These are phyloP conservation scores for Odontamblyopus lacepedii DNA, from an alignment of 2,797 vertebrate genomes.

Conservation along the genomic window DNA sequence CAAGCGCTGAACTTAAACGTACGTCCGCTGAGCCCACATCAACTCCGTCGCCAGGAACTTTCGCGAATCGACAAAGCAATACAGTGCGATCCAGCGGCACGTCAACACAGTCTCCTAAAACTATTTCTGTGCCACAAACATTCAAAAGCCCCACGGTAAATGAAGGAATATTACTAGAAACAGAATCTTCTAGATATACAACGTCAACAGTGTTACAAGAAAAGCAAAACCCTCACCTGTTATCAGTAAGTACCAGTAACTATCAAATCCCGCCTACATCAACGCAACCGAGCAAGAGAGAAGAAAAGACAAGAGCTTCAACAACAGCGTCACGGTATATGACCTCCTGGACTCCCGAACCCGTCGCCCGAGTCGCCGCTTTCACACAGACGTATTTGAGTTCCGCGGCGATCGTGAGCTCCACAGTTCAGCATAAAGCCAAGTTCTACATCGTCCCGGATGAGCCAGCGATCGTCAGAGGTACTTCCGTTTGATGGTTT, in stretches of 20 bases:
- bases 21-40: constrained; percentile 7
- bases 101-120: not conserved
- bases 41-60: not conserved
- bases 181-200: not conserved
- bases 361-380: not conserved
- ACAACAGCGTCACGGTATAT: constrained; percentile 1
- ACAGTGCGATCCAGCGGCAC: constrained; percentile 2
- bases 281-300: not conserved
- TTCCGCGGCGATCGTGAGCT: constrained; percentile 14
- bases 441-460: constrained; percentile 73
- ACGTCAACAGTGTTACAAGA: not conserved
- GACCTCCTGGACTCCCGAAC: not conserved
- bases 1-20: not conserved
- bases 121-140: not conserved
- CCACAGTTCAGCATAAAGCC: constrained; percentile 35
- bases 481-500: constrained; percentile 40
- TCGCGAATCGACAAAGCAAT: not conserved
- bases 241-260: not conserved
- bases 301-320: constrained; percentile 7
- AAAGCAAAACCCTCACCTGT: not conserved
- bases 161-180: not conserved
- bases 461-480: constrained; percentile 64
- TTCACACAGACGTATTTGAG: constrained; percentile 2
- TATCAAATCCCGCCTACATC: not conserved
- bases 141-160: not conserved